phyloP scores from a whole-genome alignment of 2,797 vertebrate genomes.

The Sebastolobus altivelis region DNA sequence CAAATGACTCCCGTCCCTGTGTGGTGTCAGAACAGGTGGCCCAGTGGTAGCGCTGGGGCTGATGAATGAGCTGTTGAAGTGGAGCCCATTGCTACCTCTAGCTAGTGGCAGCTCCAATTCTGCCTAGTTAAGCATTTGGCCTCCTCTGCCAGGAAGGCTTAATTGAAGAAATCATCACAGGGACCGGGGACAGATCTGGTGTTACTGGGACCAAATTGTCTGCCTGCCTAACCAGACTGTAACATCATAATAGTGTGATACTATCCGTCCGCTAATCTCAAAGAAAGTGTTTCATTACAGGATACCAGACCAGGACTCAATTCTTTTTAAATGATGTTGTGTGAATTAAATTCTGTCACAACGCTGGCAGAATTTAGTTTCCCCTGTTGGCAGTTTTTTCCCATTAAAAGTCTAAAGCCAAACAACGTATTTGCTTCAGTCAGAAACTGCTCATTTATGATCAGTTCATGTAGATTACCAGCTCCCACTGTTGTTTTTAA shows the following conservation, averaged over 20 bases:
- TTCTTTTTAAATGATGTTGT: slow-evolving; percentile 52
- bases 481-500: slow-evolving; percentile 56
- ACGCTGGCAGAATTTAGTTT: slow-evolving; percentile 9
- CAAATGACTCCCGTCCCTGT: slow-evolving; percentile 78
- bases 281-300: slow-evolving; percentile 61
- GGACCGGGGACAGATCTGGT: slow-evolving; percentile 73
- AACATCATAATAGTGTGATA: slow-evolving; percentile 70
- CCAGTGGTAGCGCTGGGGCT: slow-evolving; percentile 78
- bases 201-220: slow-evolving; percentile 73
- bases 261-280: slow-evolving; percentile 60
- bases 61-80: slow-evolving; percentile 85
- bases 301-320: slow-evolving; percentile 47
- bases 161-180: slow-evolving; percentile 84
- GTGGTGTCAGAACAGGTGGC: slow-evolving; percentile 84
- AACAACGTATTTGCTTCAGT: slow-evolving; percentile 35
- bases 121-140: slow-evolving; percentile 83
- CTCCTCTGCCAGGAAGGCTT: slow-evolving; percentile 78
- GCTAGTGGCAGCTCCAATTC: slow-evolving; percentile 83
- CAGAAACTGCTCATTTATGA: slow-evolving; percentile 48
- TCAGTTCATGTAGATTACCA: slow-evolving; percentile 52
- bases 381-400: slow-evolving; percentile 16
- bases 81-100: slow-evolving; percentile 81
- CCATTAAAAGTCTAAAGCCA: slow-evolving; percentile 44
- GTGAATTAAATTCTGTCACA: slow-evolving; percentile 29
- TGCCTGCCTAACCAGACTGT: slow-evolving; percentile 71